Conservation (phyloP, 2,888 invertebrate species). For the Dryocosmus kuriphilus region DNA sequence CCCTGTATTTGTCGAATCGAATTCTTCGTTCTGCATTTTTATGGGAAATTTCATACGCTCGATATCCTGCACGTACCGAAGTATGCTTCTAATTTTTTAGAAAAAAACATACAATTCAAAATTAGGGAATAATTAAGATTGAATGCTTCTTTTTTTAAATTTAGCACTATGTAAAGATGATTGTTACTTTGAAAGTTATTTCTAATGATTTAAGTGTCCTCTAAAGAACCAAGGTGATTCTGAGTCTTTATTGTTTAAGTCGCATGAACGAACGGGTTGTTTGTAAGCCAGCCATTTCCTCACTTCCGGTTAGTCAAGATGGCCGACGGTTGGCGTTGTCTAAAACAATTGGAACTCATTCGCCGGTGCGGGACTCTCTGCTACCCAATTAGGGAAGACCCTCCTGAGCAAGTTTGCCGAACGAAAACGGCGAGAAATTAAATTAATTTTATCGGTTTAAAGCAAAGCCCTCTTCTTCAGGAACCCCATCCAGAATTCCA, state of each 20-base stretch:
- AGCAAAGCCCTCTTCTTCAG: slow-evolving; percentile 34
- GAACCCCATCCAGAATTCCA: slow-evolving; percentile 22
- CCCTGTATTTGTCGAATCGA: background rate
- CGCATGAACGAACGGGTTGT: slow-evolving; percentile 1
- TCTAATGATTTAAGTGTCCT: too few species aligned
- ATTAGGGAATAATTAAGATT: background rate
- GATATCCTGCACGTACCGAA: background rate
- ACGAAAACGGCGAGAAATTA: slow-evolving; percentile 61
- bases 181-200: too few species aligned
- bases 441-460: slow-evolving; percentile 68
- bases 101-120: background rate
- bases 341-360: slow-evolving; percentile 53
- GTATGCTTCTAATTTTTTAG: background rate
- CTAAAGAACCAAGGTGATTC: background rate
- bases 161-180: background rate
- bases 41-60: background rate
- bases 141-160: background rate
- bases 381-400: slow-evolving; percentile 52
- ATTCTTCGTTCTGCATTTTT: background rate
- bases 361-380: slow-evolving; percentile 44
- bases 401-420: slow-evolving; percentile 43
- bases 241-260: background rate
- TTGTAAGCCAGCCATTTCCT: slow-evolving; percentile 44
- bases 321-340: slow-evolving; percentile 46
- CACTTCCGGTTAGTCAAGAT: slow-evolving; percentile 47